phyloP scores from a whole-genome alignment of 2,113 vertebrate species.

The Rhipidura dahli region DNA sequence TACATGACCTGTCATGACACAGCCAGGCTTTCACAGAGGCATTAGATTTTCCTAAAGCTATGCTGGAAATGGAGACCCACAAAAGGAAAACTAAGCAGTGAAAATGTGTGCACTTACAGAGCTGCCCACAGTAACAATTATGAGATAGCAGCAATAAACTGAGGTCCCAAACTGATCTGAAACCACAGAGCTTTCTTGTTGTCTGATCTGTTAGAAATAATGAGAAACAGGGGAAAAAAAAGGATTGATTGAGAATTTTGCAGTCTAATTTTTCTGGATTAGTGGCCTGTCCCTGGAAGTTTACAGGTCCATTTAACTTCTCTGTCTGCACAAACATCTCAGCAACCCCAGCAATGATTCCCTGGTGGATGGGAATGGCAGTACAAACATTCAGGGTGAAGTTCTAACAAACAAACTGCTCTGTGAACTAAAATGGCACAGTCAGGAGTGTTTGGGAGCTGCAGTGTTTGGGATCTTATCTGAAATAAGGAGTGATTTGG shows the following conservation, averaged over 20 bases:
- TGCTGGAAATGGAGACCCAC: background rate
- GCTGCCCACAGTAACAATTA: background rate
- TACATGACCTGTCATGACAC: background rate
- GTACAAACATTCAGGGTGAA: background rate
- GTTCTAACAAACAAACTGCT: background rate
- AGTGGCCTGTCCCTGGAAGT: background rate
- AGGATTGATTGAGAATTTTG: background rate
- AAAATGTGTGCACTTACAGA: background rate
- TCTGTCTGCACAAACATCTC: background rate
- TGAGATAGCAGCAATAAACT: background rate
- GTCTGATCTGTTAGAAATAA: background rate
- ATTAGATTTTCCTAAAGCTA: background rate
- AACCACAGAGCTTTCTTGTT: background rate
- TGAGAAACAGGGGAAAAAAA: background rate
- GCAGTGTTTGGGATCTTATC: background rate
- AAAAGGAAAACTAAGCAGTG: background rate
- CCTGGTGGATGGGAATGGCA: background rate
- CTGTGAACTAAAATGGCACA: background rate
- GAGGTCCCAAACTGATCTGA: background rate
- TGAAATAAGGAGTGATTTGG: background rate
- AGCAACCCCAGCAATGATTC: background rate
- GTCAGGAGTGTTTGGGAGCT: background rate
- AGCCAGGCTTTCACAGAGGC: background rate
- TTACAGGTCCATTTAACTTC: background rate
- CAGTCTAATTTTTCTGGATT: background rate